These are phyloP conservation scores for Suillia variegata DNA, from an alignment of 2,888 invertebrate genomes.

Conservation along the genomic window DNA sequence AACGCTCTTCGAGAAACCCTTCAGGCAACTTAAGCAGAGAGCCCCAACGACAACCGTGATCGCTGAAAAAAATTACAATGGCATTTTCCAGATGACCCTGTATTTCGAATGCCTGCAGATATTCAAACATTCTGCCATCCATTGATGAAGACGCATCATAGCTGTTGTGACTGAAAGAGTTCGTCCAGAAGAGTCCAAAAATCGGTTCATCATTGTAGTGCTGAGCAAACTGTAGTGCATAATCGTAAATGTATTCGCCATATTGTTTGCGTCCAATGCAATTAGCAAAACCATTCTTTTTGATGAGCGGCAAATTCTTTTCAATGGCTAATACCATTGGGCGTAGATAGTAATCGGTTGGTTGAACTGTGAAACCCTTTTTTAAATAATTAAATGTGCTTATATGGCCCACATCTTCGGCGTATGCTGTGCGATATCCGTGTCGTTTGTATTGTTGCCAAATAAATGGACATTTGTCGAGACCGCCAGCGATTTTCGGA, in stretches of 20 bases:
- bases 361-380: conserved; percentile 72
- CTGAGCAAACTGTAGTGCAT: conserved; percentile 69
- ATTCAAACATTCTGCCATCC: conserved; percentile 67
- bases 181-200: conserved; percentile 81
- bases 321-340: conserved; percentile 75
- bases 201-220: conserved; percentile 67
- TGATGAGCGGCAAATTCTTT: conserved; percentile 61
- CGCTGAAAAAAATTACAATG: conserved; percentile 75
- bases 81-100: conserved; percentile 68
- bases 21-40: conserved; percentile 68
- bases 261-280: conserved; percentile 69
- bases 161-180: conserved; percentile 75
- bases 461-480: conserved; percentile 74
- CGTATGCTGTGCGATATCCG: conserved; percentile 79
- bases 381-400: conserved; percentile 72
- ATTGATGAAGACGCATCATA: conserved; percentile 69
- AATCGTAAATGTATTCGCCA: conserved; percentile 71
- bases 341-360: conserved; percentile 81
- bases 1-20: conserved; percentile 78
- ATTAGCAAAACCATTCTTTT: conserved; percentile 62
- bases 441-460: conserved; percentile 75
- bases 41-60: conserved; percentile 80
- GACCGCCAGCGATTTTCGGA: conserved; percentile 63
- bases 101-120: conserved; percentile 65
- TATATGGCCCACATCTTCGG: conserved; percentile 73